Conservation (phyloP, 1,140 invertebrate species). For the Neodiprion virginianus region DNA sequence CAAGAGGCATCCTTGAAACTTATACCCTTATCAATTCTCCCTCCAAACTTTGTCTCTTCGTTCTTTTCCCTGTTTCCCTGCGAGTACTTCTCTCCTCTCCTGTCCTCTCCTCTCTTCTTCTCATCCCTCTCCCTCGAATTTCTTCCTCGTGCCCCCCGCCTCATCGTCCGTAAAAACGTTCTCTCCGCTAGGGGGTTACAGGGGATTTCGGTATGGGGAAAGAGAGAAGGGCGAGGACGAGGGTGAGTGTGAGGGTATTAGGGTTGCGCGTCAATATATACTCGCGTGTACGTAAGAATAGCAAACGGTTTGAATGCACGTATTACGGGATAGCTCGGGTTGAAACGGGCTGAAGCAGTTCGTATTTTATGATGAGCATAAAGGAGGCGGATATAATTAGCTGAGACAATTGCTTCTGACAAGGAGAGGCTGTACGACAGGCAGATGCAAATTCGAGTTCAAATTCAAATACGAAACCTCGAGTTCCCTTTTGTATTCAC, state of each 20-base stretch:
- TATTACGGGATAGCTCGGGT: slow-evolving; percentile 1
- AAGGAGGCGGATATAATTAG: slow-evolving; percentile 52
- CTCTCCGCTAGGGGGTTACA: neutral
- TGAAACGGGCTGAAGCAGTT: slow-evolving; percentile 15
- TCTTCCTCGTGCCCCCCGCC: neutral
- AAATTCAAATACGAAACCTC: slow-evolving; percentile 16
- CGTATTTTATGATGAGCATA: slow-evolving; percentile 19
- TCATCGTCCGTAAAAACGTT: slow-evolving; percentile 7
- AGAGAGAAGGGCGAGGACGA: neutral
- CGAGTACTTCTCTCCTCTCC: no score
- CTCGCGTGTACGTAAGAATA: slow-evolving; percentile 46
- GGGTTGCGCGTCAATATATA: neutral
- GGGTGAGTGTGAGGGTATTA: neutral
- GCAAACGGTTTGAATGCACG: slow-evolving; percentile 41
- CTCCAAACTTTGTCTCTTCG: no score
- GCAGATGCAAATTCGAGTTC: slow-evolving; percentile 57
- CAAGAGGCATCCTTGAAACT: no score
- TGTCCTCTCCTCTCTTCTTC: no score
- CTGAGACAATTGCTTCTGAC: slow-evolving; percentile 48
- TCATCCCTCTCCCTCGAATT: no score
- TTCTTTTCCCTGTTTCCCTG: no score
- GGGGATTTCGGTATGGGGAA: neutral
- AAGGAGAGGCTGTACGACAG: neutral
- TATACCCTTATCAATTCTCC: no score
- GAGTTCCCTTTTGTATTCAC: slow-evolving; percentile 43